Percentiles rank a stretch among this genome's conserved stretches.
Evolutionary conservation across 2,888 invertebrate species (phyloP).

Genomic region (Candidula unifasciata): DNA sequence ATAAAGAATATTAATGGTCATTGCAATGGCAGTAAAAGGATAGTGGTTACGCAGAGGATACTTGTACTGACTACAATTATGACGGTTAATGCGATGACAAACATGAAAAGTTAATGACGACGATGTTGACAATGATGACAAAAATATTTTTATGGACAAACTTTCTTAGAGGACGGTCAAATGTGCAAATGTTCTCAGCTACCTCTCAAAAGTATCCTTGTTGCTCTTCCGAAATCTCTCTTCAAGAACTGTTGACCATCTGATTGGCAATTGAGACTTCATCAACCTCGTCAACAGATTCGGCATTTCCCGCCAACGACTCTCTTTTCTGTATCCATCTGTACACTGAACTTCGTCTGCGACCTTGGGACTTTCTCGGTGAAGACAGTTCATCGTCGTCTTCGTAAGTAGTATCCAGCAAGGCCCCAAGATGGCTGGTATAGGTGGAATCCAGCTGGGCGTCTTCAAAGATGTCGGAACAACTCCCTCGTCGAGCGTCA

Average conservation of each 20-base stretch:
- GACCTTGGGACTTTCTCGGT: constrained; percentile 7
- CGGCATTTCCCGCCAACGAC: not conserved
- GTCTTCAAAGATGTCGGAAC: constrained; percentile 25
- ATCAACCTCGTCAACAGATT: constrained; percentile 33
- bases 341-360: constrained; percentile 29
- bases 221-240: no score
- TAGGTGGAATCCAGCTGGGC: constrained; percentile 4
- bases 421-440: not conserved
- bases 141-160: no score
- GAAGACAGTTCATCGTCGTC: not conserved
- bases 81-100: no score
- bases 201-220: no score
- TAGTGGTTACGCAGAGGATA: no score
- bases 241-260: not conserved
- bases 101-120: no score
- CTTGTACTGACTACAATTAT: no score
- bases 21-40: no score
- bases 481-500: constrained; percentile 6
- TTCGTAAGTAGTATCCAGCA: not conserved
- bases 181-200: no score
- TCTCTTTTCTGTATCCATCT: constrained; percentile 1
- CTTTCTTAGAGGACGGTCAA: no score
- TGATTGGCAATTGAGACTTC: constrained; percentile 38
- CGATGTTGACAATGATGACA: no score
- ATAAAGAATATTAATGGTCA: no score